phyloP scores from a whole-genome alignment of 1,140 invertebrate genomes.

The Drosophila pandora region DNA sequence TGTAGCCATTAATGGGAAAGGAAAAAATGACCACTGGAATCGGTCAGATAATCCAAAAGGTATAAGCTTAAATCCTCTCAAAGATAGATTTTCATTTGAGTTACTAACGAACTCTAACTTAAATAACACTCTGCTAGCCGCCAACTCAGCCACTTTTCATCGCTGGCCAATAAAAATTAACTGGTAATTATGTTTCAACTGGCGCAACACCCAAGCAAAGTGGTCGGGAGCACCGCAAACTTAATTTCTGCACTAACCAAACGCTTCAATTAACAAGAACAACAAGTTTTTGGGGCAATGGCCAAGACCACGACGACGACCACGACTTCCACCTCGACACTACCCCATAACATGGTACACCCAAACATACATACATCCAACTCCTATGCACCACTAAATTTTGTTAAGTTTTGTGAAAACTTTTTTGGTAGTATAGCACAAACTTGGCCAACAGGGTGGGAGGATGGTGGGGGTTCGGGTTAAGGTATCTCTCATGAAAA shows the following conservation, averaged over 20 bases:
- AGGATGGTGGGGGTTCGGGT: neutral
- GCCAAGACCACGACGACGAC: conserved; percentile 32
- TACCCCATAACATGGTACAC: neutral
- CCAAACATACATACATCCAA: conserved; percentile 1
- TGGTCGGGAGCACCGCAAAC: conserved; percentile 54
- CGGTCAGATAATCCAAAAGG: no score
- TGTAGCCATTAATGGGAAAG: no score
- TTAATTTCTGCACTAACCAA: conserved; percentile 71
- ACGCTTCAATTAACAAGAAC: conserved; percentile 75
- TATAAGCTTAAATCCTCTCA: no score
- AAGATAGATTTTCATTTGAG: neutral
- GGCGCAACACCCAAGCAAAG: conserved; percentile 27
- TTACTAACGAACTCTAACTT: neutral
- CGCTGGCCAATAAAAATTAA: conserved; percentile 63
- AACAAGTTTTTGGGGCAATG: conserved; percentile 56
- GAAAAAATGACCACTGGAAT: no score
- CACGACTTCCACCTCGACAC: neutral
- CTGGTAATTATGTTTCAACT: conserved; percentile 70
- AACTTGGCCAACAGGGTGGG: conserved; percentile 39
- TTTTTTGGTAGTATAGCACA: conserved; percentile 54
- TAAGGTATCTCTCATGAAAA: conserved; percentile 60
- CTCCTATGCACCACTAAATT: conserved; percentile 68
- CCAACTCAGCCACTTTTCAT: conserved; percentile 17
- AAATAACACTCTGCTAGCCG: conserved; percentile 2
- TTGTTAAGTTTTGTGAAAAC: conserved; percentile 70